Conservation (phyloP, 2,888 invertebrate species). For the Hartigia nigra region DNA sequence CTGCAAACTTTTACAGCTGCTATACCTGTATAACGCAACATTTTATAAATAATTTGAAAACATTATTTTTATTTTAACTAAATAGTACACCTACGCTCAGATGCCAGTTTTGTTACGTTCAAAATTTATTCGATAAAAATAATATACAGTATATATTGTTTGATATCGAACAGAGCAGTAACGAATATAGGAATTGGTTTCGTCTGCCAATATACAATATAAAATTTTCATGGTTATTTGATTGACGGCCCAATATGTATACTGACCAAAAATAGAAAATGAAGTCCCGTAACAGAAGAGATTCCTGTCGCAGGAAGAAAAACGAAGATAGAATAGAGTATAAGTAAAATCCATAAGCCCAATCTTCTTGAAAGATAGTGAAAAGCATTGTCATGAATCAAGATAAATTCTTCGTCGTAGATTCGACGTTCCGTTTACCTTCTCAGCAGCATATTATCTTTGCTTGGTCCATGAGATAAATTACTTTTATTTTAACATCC, state of each 20-base stretch:
- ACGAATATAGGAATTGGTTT: background rate
- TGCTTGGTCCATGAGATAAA: background rate
- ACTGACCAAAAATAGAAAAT: background rate
- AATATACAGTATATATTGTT: background rate
- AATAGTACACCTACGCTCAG: background rate
- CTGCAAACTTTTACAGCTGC: background rate
- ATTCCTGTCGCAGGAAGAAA: background rate
- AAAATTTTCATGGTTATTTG: background rate
- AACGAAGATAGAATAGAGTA: background rate
- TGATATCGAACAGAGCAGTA: background rate
- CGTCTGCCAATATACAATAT: background rate
- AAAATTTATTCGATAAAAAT: background rate
- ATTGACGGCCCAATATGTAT: background rate
- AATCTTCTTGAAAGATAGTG: background rate
- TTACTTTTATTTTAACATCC: background rate
- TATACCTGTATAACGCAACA: background rate
- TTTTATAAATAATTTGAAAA: background rate
- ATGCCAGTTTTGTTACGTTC: background rate
- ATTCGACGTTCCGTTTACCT: too few species aligned
- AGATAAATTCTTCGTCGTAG: too few species aligned
- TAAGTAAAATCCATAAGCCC: too few species aligned
- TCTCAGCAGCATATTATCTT: background rate
- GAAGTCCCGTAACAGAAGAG: background rate
- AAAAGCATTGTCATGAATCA: too few species aligned
- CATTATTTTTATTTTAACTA: background rate